Percentiles rank a stretch among this genome's conserved stretches.
phyloP scores from a whole-genome alignment of 2,888 invertebrate genomes.

The Lepidonotus clava region DNA sequence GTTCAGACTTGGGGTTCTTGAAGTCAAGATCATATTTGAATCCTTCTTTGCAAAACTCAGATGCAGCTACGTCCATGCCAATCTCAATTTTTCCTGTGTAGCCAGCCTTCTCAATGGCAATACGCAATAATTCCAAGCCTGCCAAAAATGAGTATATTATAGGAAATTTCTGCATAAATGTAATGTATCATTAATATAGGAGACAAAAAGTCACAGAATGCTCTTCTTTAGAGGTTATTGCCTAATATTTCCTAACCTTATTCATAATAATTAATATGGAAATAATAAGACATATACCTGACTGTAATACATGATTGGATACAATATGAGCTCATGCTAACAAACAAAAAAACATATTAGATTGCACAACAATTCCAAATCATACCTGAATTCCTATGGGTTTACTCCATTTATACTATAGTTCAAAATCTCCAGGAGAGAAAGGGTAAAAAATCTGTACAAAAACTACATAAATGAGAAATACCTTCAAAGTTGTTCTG shows the following conservation, averaged over 20 bases:
- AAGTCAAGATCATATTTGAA: constrained; percentile 95
- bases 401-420: no score
- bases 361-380: no score
- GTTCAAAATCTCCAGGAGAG: no score
- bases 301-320: background rate
- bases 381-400: no score
- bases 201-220: background rate
- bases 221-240: background rate
- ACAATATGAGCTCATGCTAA: no score
- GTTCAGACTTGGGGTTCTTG: constrained; percentile 95
- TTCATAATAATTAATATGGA: no score
- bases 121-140: constrained; percentile 90
- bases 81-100: constrained; percentile 98
- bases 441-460: background rate
- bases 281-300: no score
- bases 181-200: background rate
- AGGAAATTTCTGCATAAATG: background rate
- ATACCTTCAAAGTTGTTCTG: constrained; percentile 93
- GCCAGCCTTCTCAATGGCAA: constrained; percentile 96
- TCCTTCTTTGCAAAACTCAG: constrained; percentile 91
- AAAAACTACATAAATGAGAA: background rate
- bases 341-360: no score
- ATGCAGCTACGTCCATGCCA: constrained; percentile 99
- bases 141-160: background rate
- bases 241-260: no score